Evolutionary conservation across 2,113 vertebrate genomes (phyloP), one percentile per base, ranked within the genome.

Genomic region (Mastomys natalensis): DNA sequence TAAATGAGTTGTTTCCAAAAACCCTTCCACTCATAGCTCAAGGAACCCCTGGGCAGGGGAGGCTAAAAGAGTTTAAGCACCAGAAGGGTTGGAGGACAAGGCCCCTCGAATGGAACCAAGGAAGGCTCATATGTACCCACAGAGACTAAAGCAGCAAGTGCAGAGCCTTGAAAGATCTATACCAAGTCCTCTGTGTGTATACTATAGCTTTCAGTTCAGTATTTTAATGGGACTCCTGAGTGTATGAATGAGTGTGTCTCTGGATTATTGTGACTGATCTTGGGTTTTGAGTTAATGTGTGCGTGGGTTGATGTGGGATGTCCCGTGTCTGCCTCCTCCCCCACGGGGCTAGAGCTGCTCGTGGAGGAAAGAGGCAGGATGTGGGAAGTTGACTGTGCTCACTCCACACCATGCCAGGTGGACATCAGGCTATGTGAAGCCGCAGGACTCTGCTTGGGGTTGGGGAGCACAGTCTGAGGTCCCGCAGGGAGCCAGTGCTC

Each of bases 111-210:
- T 31, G 5, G 0, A 77, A 17, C 26, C 22, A 10, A 51, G 45
- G 45, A 78, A 34, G 48, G 29, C 48, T 19, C 76, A 51, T 51
- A 51, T 34, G 76, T 19, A 53, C 76, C 4, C 29, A 24, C 72
- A 34, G 45, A 51, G 29, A 78, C 16, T 34, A 8, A 34, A 9
- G 26, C 29, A 78, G 16, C 45, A 78, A 78, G 45, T 16, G 0
- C 76, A 16, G 7, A 29, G 26, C 48, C 45, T 48, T 0, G 13
- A 10, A 2, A 29, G 29, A 2, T 17, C 48, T 34, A 16, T 0
- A 19, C 76, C 45, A 51, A 31, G 29, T 51, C 45, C 29, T 34
- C 76, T 19, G 48, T 10, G 16, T 34, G 17, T 51, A 51, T 51
- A 53, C 1, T 78, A 19, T 19, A 51, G 45, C 76, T 19, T 19